Evolutionary conservation across 1,140 invertebrate genomes (phyloP).

Genomic region (Portunus trituberculatus): DNA sequence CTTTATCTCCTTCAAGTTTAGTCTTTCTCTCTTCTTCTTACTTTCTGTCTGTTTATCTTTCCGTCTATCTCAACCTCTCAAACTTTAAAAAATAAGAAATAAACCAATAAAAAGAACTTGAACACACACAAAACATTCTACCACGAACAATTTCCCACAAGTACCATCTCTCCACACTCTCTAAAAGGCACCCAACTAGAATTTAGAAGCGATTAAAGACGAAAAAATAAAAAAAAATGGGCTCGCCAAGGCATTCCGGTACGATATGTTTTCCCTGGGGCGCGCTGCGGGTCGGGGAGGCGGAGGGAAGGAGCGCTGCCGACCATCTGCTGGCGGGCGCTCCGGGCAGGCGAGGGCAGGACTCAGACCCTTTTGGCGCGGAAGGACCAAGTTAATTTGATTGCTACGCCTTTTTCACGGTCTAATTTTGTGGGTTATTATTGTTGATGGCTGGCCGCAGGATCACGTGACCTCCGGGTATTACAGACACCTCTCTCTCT

Average conservation of each 20-base stretch:
- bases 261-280: too few relatives aligned
- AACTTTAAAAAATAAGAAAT: too few relatives aligned
- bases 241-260: too few relatives aligned
- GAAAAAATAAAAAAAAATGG: too few relatives aligned
- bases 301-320: background rate
- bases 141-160: too few relatives aligned
- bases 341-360: background rate
- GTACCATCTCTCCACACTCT: background rate
- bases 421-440: slow-evolving; percentile 70
- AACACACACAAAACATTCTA: too few relatives aligned
- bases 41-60: background rate
- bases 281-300: too few relatives aligned
- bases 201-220: too few relatives aligned
- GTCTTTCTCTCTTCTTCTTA: background rate
- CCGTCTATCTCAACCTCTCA: background rate
- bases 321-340: slow-evolving; percentile 39
- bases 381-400: slow-evolving; percentile 49
- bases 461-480: slow-evolving; percentile 36
- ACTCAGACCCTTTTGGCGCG: slow-evolving; percentile 34
- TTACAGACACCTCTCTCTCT: slow-evolving; percentile 51
- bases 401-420: slow-evolving; percentile 68
- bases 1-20: background rate
- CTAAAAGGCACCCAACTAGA: background rate
- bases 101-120: too few relatives aligned
- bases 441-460: slow-evolving; percentile 50